Conservation (phyloP, 2,888 invertebrate genomes). For the Capitulum mitella region DNA sequence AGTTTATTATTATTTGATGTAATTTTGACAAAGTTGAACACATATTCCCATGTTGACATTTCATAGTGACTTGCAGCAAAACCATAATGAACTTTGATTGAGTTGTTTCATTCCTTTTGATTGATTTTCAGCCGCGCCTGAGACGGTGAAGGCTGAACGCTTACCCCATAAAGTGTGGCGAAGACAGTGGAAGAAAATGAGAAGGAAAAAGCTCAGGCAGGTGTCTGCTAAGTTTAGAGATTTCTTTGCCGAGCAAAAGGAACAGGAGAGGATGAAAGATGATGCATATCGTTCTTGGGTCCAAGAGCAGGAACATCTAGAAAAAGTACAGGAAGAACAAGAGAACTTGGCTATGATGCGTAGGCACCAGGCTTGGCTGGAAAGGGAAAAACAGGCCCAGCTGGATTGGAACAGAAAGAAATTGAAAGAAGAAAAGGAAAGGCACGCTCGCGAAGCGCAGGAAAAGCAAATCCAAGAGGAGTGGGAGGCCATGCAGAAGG, state of each 20-base stretch:
- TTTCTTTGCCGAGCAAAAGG: neutral
- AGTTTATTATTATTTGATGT: no score
- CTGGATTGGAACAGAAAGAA: neutral
- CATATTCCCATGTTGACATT: no score
- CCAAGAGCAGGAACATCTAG: neutral
- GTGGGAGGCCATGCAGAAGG: neutral
- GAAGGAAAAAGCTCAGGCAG: neutral
- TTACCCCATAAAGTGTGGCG: neutral
- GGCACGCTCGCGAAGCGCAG: neutral
- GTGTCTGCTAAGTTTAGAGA: neutral
- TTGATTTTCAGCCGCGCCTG: no score
- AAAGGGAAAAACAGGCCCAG: conserved; percentile 1
- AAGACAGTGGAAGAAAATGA: conserved; percentile 3
- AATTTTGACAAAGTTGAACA: no score
- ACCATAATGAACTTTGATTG: no score
- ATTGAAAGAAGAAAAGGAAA: neutral
- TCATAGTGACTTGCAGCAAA: no score
- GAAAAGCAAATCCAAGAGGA: neutral
- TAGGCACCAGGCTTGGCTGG: neutral
- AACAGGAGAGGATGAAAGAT: neutral
- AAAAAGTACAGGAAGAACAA: neutral
- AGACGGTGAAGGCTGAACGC: no score
- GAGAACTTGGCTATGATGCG: neutral
- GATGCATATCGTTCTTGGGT: neutral
- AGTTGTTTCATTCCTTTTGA: no score